Base-by-base conservation (phyloP, 2,888 invertebrate species). In the Drosophila greeni region DNA sequence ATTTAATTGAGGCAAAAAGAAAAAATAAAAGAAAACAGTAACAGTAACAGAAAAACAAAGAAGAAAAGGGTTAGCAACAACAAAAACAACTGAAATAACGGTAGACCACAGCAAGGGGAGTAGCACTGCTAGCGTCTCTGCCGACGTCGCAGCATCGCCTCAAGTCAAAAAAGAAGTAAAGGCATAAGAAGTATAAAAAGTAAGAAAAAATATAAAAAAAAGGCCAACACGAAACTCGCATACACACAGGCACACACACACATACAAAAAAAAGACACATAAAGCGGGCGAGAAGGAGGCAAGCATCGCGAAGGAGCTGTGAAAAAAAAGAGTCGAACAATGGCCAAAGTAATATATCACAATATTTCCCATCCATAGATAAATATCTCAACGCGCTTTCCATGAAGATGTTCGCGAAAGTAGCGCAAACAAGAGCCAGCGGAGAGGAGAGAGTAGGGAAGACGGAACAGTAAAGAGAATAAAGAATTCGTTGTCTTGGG, bases 301-400 rank as follows among this genome's bases (percentile, higher is more conserved):
- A 23, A 23, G 37, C n/a, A 57, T 33, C 23, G 11, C 18, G 14
- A 37, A 24, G 29, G 24, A 42, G 26, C 40, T 57, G 40, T 43
- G 40, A 33, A 61, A 40, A 47, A 14, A 42, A 14, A 20, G 12
- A 20, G 12, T 34, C 36, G 23, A 51, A 64, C 64, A 64, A 64
- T 64, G 42, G 53, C 33, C 5, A 52, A 33, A 53, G 53, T 64
- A 66, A 53, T 66, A 52, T 53, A 53, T 48, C 52, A 57, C 47
- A 54, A 64, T 54, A 59, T 36, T 53, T 47, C 23, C 24, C 51
- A 48, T 37, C 53, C 42, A 52, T 54, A 60, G 24, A 42, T 55
- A 37, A 57, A 39, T 53, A 57, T 57, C 60, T 59, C 11, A 29
- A n/a, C 16, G 24, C 45, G 36, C 42, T 58, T 45, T 59, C 59